Evolutionary conservation across 2,113 vertebrate genomes (phyloP), one percentile per base, ranked within the genome.

Genomic region (Guaruba guarouba): DNA sequence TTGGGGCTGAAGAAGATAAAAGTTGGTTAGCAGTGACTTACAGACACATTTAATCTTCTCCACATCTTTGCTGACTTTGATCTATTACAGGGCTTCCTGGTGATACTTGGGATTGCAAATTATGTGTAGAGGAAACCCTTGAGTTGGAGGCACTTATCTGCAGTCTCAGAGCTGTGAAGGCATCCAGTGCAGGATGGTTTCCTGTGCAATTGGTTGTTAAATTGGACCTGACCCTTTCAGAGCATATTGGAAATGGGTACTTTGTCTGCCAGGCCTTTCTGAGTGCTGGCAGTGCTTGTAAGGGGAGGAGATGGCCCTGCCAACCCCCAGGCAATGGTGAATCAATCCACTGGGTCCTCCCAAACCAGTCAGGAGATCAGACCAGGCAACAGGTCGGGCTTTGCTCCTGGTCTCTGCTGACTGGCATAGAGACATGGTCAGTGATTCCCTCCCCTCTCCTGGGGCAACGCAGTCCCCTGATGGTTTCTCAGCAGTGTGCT

Each of bases 161-260:
- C 18, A 33, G 75, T 18, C 35, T 70, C 4, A 0, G 59, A 55
- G 77, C 94, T 59, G n/a, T 39, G 80, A 31, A 41, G 24, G 28
- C 0, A 0, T 39, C 57, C 0, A 0, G 35, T 27, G 33, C 61
- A 51, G 76, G 83, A 15, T 62, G 69, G 22, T 7, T 87, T 68
- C 69, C 52, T 81, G 37, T 9, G 13, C 57, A 48, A 1, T 31
- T 33, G 66, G 23, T 31, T 85, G 68, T 61, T 64, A 73, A 80
- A 44, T 43, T 39, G 57, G 67, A 66, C 39, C 48, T 29, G 63
- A 31, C 84, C 39, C n/a, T 66, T 71, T 71, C 2, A 0, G 33
- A 43, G 16, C 33, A 1, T 4, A 22, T 17, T 61, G 46, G 41
- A 57, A 81, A 28, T 2, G 31, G 28, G 8, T 13, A 17, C 28